A percentile compares a stretch with the other conserved stretches of the same genome.
These are phyloP conservation scores for Pyrochroa serraticornis DNA, from an alignment of 2,888 invertebrate species.

Conservation along the genomic window DNA sequence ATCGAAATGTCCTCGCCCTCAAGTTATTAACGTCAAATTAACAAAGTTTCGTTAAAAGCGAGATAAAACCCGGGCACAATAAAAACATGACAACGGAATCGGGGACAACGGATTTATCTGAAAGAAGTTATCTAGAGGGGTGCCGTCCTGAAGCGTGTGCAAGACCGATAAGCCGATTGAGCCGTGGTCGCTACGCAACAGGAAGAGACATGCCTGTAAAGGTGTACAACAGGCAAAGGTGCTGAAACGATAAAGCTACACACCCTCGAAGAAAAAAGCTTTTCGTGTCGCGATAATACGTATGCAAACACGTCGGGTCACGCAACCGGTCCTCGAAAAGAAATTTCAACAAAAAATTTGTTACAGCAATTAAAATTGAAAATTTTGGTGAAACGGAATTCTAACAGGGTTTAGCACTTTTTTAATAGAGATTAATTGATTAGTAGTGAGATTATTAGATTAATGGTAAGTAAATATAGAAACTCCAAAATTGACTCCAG, in stretches of 20 bases:
- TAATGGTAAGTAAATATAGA: no score
- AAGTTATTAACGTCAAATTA: conserved; percentile 3
- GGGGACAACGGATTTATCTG: conserved; percentile 16
- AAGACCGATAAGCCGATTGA: conserved; percentile 37
- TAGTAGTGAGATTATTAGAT: no score
- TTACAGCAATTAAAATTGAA: no score
- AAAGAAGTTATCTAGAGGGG: conserved; percentile 9
- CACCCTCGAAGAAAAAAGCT: conserved; percentile 9
- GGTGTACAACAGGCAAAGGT: conserved; percentile 22
- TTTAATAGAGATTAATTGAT: no score
- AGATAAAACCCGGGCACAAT: background rate
- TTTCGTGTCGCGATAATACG: conserved; percentile 19
- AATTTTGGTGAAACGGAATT: no score
- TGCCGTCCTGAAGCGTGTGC: conserved; percentile 27
- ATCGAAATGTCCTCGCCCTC: background rate
- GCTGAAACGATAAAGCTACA: conserved; percentile 4
- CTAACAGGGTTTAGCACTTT: no score
- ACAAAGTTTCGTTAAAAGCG: background rate
- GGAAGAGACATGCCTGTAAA: conserved; percentile 13
- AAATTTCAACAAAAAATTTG: no score
- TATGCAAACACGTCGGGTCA: conserved; percentile 23
- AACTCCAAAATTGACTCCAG: no score
- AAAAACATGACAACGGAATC: conserved; percentile 4
- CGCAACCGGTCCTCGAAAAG: conserved; percentile 12
- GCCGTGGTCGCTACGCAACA: conserved; percentile 31